Evolutionary conservation across 1,140 invertebrate genomes (phyloP).

Genomic region (Zaprionus capensis): DNA sequence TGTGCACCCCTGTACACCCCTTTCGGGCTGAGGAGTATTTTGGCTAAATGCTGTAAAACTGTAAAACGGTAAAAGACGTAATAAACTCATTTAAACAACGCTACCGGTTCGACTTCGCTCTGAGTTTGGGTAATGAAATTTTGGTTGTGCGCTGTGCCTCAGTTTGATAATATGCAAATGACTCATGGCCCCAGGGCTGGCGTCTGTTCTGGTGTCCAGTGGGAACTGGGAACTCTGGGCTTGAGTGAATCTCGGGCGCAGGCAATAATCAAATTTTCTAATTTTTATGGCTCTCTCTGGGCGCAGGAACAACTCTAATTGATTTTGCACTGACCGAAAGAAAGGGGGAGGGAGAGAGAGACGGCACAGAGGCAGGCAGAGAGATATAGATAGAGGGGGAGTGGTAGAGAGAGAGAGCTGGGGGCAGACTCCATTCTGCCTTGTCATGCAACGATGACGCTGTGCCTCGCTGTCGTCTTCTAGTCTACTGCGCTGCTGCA

Average conservation of each 20-base stretch:
- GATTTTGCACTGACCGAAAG: constrained; percentile 62
- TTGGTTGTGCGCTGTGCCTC: constrained; percentile 55
- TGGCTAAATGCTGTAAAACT: constrained; percentile 74
- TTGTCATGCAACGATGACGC: constrained; percentile 64
- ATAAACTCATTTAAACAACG: constrained; percentile 82
- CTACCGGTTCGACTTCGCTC: constrained; percentile 32
- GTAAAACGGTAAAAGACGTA: constrained; percentile 75
- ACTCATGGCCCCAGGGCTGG: constrained; percentile 24
- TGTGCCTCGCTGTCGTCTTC: constrained; percentile 65
- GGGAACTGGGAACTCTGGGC: constrained; percentile 16
- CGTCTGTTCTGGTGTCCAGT: constrained; percentile 4
- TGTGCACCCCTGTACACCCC: constrained; percentile 43
- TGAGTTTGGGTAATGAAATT: constrained; percentile 80
- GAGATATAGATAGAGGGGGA: background rate
- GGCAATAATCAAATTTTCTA: constrained; percentile 84
- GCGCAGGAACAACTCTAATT: constrained; percentile 68
- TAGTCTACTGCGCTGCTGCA: constrained; percentile 71
- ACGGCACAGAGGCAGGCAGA: constrained; percentile 6
- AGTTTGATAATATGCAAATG: constrained; percentile 78
- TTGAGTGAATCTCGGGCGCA: constrained; percentile 65
- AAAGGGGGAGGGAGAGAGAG: constrained; percentile 2
- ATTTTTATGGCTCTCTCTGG: constrained; percentile 79
- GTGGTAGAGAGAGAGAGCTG: constrained; percentile 5
- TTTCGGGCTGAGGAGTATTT: constrained; percentile 34
- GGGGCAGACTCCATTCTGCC: constrained; percentile 32